A percentile compares a stretch with the other conserved stretches of the same genome.
These are phyloP conservation scores for Pampusana beccarii DNA, from an alignment of 2,113 vertebrate species.

Conservation along the genomic window DNA sequence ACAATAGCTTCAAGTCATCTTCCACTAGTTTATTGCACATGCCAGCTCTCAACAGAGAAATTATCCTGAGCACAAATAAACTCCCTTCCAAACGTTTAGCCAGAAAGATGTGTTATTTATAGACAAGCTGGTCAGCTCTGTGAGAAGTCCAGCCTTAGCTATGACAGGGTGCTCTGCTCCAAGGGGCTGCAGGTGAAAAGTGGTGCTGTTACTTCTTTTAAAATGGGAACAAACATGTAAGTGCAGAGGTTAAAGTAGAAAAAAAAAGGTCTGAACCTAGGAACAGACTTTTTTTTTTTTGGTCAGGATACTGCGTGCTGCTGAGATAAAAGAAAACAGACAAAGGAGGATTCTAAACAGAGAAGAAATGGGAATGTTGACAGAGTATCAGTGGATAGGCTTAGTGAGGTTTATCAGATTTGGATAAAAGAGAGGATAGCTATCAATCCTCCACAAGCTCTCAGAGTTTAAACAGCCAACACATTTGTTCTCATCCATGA, in stretches of 20 bases:
- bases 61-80: not conserved
- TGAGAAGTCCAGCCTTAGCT: not conserved
- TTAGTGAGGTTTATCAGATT: slow-evolving; percentile 64
- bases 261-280: not conserved
- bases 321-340: slow-evolving; percentile 3
- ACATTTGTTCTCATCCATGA: not conserved
- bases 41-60: not conserved
- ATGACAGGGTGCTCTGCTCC: not conserved
- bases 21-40: not conserved
- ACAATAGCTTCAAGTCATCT: not conserved
- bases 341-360: not conserved
- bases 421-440: slow-evolving; percentile 39
- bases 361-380: slow-evolving; percentile 41
- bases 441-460: slow-evolving; percentile 38
- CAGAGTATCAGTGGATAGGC: slow-evolving; percentile 32
- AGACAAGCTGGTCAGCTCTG: not conserved
- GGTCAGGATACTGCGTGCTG: not conserved
- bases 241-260: not conserved
- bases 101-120: not conserved
- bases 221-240: not conserved
- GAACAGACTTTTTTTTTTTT: not conserved
- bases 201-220: not conserved
- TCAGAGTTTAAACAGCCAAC: not conserved
- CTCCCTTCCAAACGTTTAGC: not conserved
- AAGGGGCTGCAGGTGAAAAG: not conserved